These are phyloP conservation scores for Gavia stellata DNA, from an alignment of 2,113 vertebrate genomes.

Conservation along the genomic window DNA sequence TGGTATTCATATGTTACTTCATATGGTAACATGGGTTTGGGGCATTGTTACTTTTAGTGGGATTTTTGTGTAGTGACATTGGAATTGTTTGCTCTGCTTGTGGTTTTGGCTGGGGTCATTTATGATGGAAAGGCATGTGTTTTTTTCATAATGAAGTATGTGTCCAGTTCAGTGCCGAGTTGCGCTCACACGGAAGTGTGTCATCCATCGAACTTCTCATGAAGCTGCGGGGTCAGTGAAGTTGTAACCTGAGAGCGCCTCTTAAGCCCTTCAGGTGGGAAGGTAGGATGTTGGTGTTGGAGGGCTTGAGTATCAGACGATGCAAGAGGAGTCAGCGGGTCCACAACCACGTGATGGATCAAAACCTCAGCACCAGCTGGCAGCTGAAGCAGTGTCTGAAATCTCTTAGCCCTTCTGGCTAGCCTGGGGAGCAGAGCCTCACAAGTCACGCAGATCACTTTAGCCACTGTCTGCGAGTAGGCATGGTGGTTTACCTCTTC, in stretches of 20 bases:
- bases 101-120: not conserved
- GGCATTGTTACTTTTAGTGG: not conserved
- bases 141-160: not conserved
- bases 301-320: not conserved
- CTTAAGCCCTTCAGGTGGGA: not conserved
- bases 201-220: not conserved
- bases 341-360: fast-evolving
- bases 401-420: not conserved
- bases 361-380: not conserved
- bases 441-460: fast-evolving
- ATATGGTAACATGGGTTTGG: not conserved
- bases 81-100: not conserved
- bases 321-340: not conserved
- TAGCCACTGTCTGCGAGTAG: not conserved
- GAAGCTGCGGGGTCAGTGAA: not conserved
- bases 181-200: fast-evolving
- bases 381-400: not conserved
- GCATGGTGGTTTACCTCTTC: not conserved
- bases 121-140: not conserved
- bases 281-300: not conserved
- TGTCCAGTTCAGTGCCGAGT: not conserved
- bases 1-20: not conserved
- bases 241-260: not conserved
- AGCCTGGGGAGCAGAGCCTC: not conserved
- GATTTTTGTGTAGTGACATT: not conserved